Conservation (phyloP, 1,140 invertebrate genomes). For the Drosophila burlai region DNA sequence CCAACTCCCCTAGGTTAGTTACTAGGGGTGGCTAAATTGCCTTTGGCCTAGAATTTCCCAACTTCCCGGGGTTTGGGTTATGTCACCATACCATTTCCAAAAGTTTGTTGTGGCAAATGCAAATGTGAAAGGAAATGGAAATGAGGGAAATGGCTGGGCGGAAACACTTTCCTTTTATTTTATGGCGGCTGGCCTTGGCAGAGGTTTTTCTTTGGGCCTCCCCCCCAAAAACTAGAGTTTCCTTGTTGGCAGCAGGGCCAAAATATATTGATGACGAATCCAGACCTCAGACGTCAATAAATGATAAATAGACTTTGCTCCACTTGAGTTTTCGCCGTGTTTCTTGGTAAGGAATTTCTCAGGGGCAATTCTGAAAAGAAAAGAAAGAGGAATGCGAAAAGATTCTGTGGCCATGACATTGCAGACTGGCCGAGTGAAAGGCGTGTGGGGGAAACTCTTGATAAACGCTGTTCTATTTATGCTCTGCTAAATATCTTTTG, state of each 20-base stretch:
- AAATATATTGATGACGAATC: conserved; percentile 33
- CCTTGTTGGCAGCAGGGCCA: not conserved
- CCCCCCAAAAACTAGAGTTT: conserved; percentile 3
- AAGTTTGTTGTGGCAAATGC: conserved; percentile 43
- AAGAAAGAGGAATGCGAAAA: conserved; percentile 9
- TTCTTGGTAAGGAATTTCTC: conserved; percentile 26
- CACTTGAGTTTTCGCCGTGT: conserved; percentile 22
- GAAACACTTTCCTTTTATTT: conserved; percentile 38
- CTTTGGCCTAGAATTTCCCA: conserved; percentile 33
- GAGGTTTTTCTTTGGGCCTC: conserved; percentile 8
- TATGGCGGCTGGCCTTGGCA: conserved; percentile 29
- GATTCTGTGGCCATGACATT: conserved; percentile 43
- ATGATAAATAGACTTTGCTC: conserved; percentile 29
- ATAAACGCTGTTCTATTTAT: conserved; percentile 43
- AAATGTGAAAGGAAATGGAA: conserved; percentile 33
- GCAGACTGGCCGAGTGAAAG: conserved; percentile 33
- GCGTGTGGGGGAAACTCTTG: conserved; percentile 22
- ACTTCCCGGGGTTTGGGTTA: conserved; percentile 30
- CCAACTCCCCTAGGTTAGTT: conserved; percentile 8
- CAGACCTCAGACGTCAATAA: conserved; percentile 17
- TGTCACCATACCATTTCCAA: conserved; percentile 28
- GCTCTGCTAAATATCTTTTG: conserved; percentile 33
- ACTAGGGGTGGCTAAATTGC: conserved; percentile 23
- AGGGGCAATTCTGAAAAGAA: conserved; percentile 18
- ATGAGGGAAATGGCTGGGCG: conserved; percentile 20